Base-by-base conservation (phyloP, 1,140 invertebrate species). In the Anastatus disparis region DNA sequence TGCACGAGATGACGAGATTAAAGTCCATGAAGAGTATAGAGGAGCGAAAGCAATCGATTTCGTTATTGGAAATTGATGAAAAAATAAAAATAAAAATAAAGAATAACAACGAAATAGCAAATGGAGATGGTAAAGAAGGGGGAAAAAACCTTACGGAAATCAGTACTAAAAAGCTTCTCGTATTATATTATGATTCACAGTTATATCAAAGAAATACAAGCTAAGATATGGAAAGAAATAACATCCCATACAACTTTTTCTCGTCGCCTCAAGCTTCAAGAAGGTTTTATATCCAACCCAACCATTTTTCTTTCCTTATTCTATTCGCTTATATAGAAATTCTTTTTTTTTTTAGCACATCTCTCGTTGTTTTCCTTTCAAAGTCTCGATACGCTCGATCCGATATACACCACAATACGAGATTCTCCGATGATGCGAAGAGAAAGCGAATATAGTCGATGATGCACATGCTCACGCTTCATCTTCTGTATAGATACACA, bases 121-220 rank as follows among this genome's bases (percentile, higher is more conserved):
- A n/a, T n/a, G 58, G 1, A 10, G 58, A 61, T 20, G 38, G 22
- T 27, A 61, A 61, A 29, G 27, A 29, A 3, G 20, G 40, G 15
- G 26, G 40, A 56, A 17, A 29, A 9, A 17, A n/a, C 2, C 8
- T 35, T 22, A n/a, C n/a, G 27, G 13, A 48, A 24, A 50, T 26
- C 38, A 27, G 52, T 38, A 38, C 20, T 50, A 66, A 61, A 66
- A 71, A 68, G 64, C 40, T 71, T 58, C 62, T 71, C 44, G 44
- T 63, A 42, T 74, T 71, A 52, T 73, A 77, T 75, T 75, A 75
- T 75, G 72, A 77, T 77, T 77, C 72, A 76, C 76, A 74, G 76
- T 77, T 78, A 75, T 50, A 70, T 46, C 40, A 24, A 42, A 48
- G 20, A 38, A n/a, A n/a, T n/a, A n/a, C n/a, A n/a, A n/a, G n/a